A percentile compares a stretch with the other conserved stretches of the same genome.
Conservation (phyloP, 2,797 vertebrate genomes). For the Poecilia velifera region DNA sequence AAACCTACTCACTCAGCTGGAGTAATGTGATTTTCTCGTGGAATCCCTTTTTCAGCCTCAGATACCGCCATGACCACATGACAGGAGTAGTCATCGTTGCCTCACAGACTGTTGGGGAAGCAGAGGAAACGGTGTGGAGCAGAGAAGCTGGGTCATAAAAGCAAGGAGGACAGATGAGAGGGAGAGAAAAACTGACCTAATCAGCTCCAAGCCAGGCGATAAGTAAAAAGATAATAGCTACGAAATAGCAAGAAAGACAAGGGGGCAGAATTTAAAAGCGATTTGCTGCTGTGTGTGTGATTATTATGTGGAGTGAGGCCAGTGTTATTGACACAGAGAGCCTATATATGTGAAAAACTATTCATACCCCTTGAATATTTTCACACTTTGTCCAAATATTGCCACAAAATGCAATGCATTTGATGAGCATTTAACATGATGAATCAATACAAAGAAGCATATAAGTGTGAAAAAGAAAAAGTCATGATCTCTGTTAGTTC, state of each 20-base stretch:
- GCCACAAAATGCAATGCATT: not conserved
- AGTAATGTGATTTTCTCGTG: slow-evolving; percentile 41
- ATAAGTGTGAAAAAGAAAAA: not conserved
- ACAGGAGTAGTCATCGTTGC: slow-evolving; percentile 20
- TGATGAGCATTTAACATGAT: not conserved
- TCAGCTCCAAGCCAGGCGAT: slow-evolving; percentile 13
- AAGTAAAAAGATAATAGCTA: slow-evolving; percentile 24
- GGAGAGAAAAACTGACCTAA: slow-evolving; percentile 9
- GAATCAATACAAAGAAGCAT: not conserved
- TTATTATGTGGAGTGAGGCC: not conserved
- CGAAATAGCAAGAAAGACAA: slow-evolving; percentile 1
- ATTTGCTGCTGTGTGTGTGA: not conserved
- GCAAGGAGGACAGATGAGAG: not conserved
- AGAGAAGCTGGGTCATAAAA: slow-evolving; percentile 15
- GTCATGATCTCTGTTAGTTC: not conserved
- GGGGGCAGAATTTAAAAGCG: slow-evolving; percentile 25
- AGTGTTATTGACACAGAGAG: not conserved
- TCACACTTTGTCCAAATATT: not conserved
- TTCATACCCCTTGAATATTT: not conserved
- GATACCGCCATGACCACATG: slow-evolving; percentile 18
- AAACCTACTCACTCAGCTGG: slow-evolving; percentile 21
- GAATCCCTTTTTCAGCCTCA: slow-evolving; percentile 15
- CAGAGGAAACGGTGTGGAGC: not conserved
- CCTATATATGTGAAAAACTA: not conserved
- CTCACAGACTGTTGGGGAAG: not conserved